Evolutionary conservation across 2,113 vertebrate genomes (phyloP).

Genomic region (Strix aluco): DNA sequence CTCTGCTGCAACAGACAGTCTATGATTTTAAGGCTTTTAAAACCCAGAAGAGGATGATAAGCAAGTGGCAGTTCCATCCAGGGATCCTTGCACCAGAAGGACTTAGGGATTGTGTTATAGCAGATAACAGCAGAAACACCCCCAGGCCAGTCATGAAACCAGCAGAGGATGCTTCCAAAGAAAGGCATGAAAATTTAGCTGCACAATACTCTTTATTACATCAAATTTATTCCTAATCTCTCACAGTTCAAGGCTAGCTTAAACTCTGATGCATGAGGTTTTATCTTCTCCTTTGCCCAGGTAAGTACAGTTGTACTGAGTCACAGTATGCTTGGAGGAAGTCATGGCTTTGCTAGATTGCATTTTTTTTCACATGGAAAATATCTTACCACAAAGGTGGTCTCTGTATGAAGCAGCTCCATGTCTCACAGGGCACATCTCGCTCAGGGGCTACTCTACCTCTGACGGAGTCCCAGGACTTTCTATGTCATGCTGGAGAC

Average conservation of each 20-base stretch:
- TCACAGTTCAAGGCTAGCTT: neutral
- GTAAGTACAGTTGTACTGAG: neutral
- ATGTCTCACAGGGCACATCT: rapidly evolving
- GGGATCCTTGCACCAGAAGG: neutral
- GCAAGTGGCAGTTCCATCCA: neutral
- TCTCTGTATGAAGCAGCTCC: neutral
- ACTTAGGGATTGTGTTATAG: neutral
- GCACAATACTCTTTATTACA: neutral
- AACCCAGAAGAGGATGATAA: neutral
- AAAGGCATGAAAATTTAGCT: neutral
- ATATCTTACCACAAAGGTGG: neutral
- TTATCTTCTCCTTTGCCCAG: neutral
- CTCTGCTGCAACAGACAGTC: neutral
- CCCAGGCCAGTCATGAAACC: neutral
- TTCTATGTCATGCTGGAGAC: neutral
- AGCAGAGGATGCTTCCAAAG: neutral
- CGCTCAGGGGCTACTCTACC: neutral
- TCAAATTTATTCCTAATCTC: neutral
- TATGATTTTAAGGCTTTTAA: neutral
- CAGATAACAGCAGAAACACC: neutral
- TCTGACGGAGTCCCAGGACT: neutral
- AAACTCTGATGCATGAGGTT: neutral
- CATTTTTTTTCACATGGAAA: neutral
- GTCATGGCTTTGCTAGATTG: neutral
- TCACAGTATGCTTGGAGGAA: neutral